These are phyloP conservation scores for Pseudorectes ferrugineus DNA, from an alignment of 2,113 vertebrate genomes.

Conservation along the genomic window DNA sequence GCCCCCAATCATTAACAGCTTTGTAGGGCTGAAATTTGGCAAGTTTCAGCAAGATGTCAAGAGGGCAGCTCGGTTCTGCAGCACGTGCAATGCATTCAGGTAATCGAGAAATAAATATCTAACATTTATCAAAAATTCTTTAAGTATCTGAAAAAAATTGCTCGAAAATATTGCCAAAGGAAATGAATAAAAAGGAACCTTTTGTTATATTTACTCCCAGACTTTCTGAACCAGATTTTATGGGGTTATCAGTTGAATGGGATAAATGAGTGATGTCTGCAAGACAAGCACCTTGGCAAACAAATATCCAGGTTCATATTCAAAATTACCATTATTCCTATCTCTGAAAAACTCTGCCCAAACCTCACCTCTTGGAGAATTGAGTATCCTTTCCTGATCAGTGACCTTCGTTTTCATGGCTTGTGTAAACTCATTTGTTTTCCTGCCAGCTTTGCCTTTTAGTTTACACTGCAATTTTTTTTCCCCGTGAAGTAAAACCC, in stretches of 20 bases:
- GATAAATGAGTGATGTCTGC: background rate
- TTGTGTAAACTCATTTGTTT: background rate
- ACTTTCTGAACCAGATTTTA: background rate
- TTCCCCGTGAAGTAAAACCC: background rate
- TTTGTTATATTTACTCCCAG: background rate
- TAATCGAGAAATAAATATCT: background rate
- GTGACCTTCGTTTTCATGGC: background rate
- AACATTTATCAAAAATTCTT: background rate
- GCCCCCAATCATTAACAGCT: background rate
- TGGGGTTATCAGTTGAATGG: background rate
- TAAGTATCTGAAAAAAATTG: background rate
- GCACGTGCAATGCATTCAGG: background rate
- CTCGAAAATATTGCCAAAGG: background rate
- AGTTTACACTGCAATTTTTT: background rate
- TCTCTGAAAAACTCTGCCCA: background rate
- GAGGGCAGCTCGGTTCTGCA: background rate
- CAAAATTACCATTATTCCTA: background rate
- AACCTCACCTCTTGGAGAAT: background rate
- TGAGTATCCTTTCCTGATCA: background rate
- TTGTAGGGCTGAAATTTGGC: background rate
- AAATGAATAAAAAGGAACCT: background rate
- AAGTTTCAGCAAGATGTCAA: background rate
- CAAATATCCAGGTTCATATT: background rate
- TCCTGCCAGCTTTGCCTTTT: background rate
- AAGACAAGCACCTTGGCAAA: background rate